These are phyloP conservation scores for Scaptomyza tumidula DNA, from an alignment of 2,888 invertebrate genomes.

Conservation along the genomic window DNA sequence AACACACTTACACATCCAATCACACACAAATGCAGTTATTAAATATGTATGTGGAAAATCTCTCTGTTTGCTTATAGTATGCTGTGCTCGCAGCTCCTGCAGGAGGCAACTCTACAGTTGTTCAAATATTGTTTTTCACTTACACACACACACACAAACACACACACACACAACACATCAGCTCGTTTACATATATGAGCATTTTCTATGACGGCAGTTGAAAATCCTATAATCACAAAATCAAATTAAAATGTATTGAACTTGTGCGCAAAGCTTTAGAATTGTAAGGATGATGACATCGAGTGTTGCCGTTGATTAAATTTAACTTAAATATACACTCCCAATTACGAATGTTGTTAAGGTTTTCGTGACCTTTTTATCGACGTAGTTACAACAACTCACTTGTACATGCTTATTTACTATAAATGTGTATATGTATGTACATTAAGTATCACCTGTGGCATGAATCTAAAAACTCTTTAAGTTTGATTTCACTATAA, in stretches of 20 bases:
- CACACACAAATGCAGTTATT: conserved; percentile 17
- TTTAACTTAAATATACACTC: conserved; percentile 1
- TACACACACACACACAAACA: conserved; percentile 28
- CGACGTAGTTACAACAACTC: conserved; percentile 4
- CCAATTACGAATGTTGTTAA: background rate
- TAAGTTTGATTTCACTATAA: conserved; percentile 8
- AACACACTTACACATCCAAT: conserved; percentile 15
- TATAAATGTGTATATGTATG: background rate
- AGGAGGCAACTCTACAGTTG: conserved; percentile 50
- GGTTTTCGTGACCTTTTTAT: conserved; percentile 13
- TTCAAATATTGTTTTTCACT: conserved; percentile 74
- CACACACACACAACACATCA: conserved; percentile 3
- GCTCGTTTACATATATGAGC: conserved; percentile 8
- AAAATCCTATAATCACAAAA: conserved; percentile 63
- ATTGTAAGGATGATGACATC: conserved; percentile 19
- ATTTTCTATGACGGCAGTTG: conserved; percentile 17
- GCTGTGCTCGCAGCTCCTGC: conserved; percentile 22
- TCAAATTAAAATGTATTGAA: conserved; percentile 60
- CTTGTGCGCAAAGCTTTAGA: conserved; percentile 27
- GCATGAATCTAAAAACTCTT: conserved; percentile 33
- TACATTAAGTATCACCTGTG: conserved; percentile 13
- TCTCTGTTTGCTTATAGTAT: conserved; percentile 19
- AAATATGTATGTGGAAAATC: conserved; percentile 8
- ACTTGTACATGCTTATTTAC: conserved; percentile 10
- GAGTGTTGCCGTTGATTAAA: conserved; percentile 24